Evolutionary conservation across 2,888 invertebrate species (phyloP), one percentile per base, ranked within the genome.

Genomic region (Drosophila kanekoi): DNA sequence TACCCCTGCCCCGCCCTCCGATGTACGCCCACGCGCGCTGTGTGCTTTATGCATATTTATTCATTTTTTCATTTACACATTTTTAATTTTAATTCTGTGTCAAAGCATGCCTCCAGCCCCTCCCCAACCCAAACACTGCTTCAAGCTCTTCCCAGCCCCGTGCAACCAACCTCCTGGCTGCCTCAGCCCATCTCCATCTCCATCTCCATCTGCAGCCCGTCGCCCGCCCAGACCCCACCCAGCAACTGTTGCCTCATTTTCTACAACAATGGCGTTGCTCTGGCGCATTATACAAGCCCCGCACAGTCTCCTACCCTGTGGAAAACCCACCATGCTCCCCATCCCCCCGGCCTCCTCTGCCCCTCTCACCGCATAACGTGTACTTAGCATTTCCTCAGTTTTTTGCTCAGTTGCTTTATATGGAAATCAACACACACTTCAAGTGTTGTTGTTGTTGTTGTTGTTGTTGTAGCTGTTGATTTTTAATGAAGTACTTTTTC

Each of bases 401-500:
- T 73, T 74, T 75, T 74, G 75, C 75, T 86, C 81, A 81, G 83
- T 72, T 75, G 81, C 72, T 78, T 83, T 81, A 84, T 86, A 83
- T 80, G 87, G 83, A 87, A 85, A 83, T 85, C 88, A 87, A 85
- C 83, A 87, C 88, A 83, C 70, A 82, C 82, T 85, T 77, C 56
- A 65, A 63, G 67, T 65, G 52, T 52, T 69, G 58, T 57, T 78
- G 67, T 61, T 62, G 62, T 52, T 62, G 56, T 23, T 44, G 57
- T 41, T 65, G 65, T 57, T 78, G 75, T 77, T 80, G 64, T 51
- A 63, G 73, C 60, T 78, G 84, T 81, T 85, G 86, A 87, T 89
- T 86, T 86, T 86, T 86, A 86, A 86, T 86, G 86, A 86, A 86
- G 86, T 86, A 86, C 86, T 86, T 86, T 86, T 89, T 86, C 85